Evolutionary conservation across 2,113 vertebrate species (phyloP), one percentile per base, ranked within the genome.

Genomic region (Dasyprocta punctata): DNA sequence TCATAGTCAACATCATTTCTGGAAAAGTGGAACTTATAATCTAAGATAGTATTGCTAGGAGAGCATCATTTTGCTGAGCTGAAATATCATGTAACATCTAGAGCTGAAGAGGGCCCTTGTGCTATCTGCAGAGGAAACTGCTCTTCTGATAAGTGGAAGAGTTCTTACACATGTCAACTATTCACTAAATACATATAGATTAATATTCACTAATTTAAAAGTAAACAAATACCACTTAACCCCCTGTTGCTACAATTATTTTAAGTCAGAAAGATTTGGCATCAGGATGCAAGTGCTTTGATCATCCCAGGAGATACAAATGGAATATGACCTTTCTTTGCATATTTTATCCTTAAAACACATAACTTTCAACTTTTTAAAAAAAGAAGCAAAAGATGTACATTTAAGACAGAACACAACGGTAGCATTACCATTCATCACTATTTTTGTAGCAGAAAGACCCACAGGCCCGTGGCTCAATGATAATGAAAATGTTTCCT

Each of bases 221-320:
- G 24, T 61, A 84, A 73, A 2, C 56, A 75, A 84, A 67, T 83
- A 0, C 3, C 24, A 63, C 3, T 49, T 16, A 54, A 84, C 1
- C 4, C 2, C 49, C 47, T 3, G 28, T 83, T 58, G 19, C 14
- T 9, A 49, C 12, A 22, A 83, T 38, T 83, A 89, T 56, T 95
- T 84, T 89, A 92, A 87, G 19, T 11, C n/a, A 90, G 26, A 95
- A 90, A 75, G 24, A 89, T 0, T 65, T 75, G 14, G 11, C 17
- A 89, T 49, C 61, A n/a, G 93, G 13, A 78, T 80, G 30, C 16
- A 71, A 41, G 2, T 87, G 2, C 6, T 58, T 54, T 67, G 26
- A 56, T 54, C 33, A 82, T 56, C 3, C 2, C 12, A 88, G 41
- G 60, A 92, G 47, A 60, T n/a, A 86, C 10, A 82, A 67, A 20